Evolutionary conservation across 2,797 vertebrate genomes (phyloP).

Genomic region (Chromobotia macracanthus): DNA sequence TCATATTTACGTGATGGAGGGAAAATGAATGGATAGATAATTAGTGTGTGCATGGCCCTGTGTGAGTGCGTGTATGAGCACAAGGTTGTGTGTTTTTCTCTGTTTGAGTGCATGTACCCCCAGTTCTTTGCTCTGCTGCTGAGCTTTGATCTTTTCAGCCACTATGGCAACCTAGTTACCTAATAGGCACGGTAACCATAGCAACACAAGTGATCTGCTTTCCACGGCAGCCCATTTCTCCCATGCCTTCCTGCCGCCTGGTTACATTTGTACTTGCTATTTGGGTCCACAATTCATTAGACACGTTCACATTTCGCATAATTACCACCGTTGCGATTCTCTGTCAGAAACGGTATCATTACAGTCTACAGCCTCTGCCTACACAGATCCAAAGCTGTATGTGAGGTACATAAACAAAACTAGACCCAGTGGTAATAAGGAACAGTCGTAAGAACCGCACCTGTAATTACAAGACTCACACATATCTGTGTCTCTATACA

Average conservation of each 20-base stretch:
- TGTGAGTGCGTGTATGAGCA: constrained; percentile 26
- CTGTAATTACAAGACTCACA: constrained; percentile 5
- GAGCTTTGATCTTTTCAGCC: constrained; percentile 64
- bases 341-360: constrained; percentile 16
- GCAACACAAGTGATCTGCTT: constrained; percentile 63
- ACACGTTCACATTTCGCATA: constrained; percentile 26
- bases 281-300: constrained; percentile 33
- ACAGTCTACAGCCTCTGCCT: constrained; percentile 3
- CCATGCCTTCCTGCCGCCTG: constrained; percentile 49
- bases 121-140: constrained; percentile 55
- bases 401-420: constrained; percentile 36
- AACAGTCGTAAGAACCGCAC: background rate
- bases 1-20: background rate
- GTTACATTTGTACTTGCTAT: constrained; percentile 33
- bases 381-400: constrained; percentile 3
- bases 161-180: constrained; percentile 62
- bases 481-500: constrained; percentile 19
- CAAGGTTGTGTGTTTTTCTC: constrained; percentile 41
- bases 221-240: constrained; percentile 53
- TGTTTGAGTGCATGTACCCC: constrained; percentile 39
- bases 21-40: background rate
- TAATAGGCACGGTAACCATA: constrained; percentile 62
- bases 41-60: constrained; percentile 3
- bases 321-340: constrained; percentile 18
- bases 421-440: background rate